Conservation (phyloP, 2,113 vertebrate species). For the Tachysurus vachellii region DNA sequence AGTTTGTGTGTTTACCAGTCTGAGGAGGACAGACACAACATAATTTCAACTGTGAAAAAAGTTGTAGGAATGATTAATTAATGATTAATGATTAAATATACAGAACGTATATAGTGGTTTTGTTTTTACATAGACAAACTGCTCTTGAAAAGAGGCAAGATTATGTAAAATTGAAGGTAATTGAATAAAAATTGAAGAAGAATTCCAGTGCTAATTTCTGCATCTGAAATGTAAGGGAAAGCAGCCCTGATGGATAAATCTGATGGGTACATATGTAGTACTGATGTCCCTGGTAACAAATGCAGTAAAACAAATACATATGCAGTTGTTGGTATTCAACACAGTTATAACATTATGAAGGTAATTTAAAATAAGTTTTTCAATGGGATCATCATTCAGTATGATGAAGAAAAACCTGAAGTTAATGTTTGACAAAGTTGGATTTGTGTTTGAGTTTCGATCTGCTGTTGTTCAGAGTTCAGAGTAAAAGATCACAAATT, state of each 20-base stretch:
- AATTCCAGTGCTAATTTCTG: not conserved
- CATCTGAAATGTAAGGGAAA: not conserved
- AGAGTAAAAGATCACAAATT: conserved; percentile 14
- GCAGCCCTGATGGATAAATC: not conserved
- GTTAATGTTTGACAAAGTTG: conserved; percentile 47
- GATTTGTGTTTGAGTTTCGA: conserved; percentile 52
- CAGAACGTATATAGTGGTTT: not conserved
- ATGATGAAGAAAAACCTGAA: conserved; percentile 26
- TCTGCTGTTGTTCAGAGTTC: conserved; percentile 35
- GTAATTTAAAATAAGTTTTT: not conserved
- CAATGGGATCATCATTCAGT: not conserved
- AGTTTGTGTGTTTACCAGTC: not conserved
- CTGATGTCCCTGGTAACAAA: not conserved
- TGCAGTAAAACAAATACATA: not conserved
- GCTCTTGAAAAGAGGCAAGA: not conserved
- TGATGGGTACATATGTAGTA: not conserved
- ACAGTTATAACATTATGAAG: not conserved
- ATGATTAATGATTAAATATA: too few species aligned
- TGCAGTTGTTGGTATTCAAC: not conserved
- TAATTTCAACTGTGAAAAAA: not conserved
- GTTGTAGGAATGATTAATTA: not conserved
- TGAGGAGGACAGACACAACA: not conserved
- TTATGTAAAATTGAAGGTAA: not conserved
- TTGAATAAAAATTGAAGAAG: not conserved
- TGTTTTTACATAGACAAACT: not conserved